phyloP scores from a whole-genome alignment of 2,797 vertebrate species.

The Sebastes goodei region DNA sequence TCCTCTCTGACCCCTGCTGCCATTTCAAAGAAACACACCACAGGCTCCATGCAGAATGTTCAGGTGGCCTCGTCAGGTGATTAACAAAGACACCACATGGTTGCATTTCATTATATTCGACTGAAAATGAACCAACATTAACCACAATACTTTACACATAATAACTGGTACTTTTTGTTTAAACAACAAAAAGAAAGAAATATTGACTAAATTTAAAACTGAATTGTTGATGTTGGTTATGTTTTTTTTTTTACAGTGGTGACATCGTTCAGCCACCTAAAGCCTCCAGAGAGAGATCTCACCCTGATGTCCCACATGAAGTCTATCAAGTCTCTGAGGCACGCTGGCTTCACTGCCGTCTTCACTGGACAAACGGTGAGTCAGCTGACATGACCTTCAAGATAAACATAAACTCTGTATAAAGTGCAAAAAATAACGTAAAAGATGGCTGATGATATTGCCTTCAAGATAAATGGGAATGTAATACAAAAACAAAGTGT shows the following conservation, averaged over 20 bases:
- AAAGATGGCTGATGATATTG: not conserved
- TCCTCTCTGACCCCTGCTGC: slow-evolving; percentile 30
- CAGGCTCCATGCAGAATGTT: slow-evolving; percentile 76
- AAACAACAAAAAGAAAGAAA: not conserved
- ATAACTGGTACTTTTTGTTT: not conserved
- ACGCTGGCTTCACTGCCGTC: slow-evolving; percentile 76
- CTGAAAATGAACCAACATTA: not conserved
- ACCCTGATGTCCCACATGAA: slow-evolving; percentile 70
- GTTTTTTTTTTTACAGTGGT: slow-evolving; percentile 66
- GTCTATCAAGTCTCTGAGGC: slow-evolving; percentile 73
- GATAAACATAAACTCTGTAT: not conserved
- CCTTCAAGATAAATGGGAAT: not conserved
- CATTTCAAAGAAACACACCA: slow-evolving; percentile 36
- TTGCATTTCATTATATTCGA: not conserved
- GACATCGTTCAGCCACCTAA: slow-evolving; percentile 73
- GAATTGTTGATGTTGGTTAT: not conserved
- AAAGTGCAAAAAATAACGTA: not conserved
- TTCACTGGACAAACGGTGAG: slow-evolving; percentile 76
- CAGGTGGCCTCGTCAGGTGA: slow-evolving; percentile 82
- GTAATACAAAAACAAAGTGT: not conserved
- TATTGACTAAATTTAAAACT: not conserved
- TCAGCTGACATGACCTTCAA: not conserved
- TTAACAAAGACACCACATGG: not conserved
- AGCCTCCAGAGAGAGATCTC: slow-evolving; percentile 69
- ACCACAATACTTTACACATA: not conserved